These are phyloP conservation scores for Drosophila obscura DNA, from an alignment of 1,140 invertebrate genomes.

Conservation along the genomic window DNA sequence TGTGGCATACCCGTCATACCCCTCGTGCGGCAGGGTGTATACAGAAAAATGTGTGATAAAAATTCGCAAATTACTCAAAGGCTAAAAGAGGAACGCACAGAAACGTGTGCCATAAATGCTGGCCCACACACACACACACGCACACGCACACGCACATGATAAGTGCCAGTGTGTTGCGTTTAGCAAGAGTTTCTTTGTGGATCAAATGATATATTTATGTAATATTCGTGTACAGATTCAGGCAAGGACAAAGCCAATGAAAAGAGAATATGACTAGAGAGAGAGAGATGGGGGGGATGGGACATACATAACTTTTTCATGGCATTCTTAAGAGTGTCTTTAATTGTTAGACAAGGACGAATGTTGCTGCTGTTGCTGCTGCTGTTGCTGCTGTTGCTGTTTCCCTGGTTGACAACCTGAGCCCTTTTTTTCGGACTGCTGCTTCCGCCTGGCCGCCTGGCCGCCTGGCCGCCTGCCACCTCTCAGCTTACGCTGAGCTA, in stretches of 20 bases:
- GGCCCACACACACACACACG: neutral
- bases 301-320: slow-evolving; percentile 27
- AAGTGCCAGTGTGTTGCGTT: no score
- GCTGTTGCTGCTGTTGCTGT: neutral
- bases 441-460: slow-evolving; percentile 32
- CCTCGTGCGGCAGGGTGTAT: neutral
- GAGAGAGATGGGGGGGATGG: neutral
- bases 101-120: slow-evolving; percentile 26
- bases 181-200: neutral
- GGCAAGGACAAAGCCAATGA: no score
- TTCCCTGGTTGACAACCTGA: slow-evolving; percentile 1
- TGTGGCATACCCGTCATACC: no score
- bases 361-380: neutral
- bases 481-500: no score
- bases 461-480: neutral
- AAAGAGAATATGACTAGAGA: neutral
- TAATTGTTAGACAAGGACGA: slow-evolving; percentile 13
- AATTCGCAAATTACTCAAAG: slow-evolving; percentile 16
- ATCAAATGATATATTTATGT: slow-evolving; percentile 4
- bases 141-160: no score
- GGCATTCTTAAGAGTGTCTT: slow-evolving; percentile 19
- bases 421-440: slow-evolving; percentile 7
- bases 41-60: slow-evolving; percentile 20
- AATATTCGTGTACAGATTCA: no score
- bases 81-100: neutral